These are phyloP conservation scores for Lasiommata megera DNA, from an alignment of 2,888 invertebrate species.

Conservation along the genomic window DNA sequence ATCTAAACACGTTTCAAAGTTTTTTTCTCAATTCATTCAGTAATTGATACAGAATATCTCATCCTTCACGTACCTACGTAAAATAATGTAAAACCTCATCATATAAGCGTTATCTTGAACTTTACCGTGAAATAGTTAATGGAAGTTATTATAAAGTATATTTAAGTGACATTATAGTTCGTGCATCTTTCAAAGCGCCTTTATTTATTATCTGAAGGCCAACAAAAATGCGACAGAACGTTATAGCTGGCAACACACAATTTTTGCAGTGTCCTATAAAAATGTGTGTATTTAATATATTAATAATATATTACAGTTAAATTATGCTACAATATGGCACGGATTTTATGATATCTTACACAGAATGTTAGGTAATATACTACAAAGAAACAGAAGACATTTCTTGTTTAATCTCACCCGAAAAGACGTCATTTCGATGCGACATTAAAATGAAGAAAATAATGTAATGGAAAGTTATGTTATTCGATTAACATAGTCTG, in stretches of 20 bases:
- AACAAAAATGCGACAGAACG: constrained; percentile 62
- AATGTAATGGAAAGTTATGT: background rate
- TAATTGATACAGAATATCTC: too few species aligned
- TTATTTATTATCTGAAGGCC: constrained; percentile 58
- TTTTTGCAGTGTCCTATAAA: constrained; percentile 77
- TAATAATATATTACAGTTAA: background rate
- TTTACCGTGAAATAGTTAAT: too few species aligned
- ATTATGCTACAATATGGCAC: constrained; percentile 7
- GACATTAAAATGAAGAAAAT: too few species aligned
- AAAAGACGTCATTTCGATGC: too few species aligned
- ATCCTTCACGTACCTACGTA: too few species aligned
- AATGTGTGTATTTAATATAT: constrained; percentile 59
- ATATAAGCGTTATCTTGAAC: background rate
- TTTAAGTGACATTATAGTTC: constrained; percentile 38
- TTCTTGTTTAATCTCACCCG: too few species aligned
- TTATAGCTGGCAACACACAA: constrained; percentile 57
- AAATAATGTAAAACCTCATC: too few species aligned
- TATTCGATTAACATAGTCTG: background rate
- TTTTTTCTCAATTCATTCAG: constrained; percentile 1
- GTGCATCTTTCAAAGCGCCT: constrained; percentile 74
- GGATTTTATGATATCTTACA: background rate
- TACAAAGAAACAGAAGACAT: too few species aligned
- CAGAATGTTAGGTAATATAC: background rate
- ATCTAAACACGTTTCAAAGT: constrained; percentile 57
- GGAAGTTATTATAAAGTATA: background rate